phyloP scores from a whole-genome alignment of 1,140 invertebrate genomes.

The Caenorhabditis inopinata region DNA sequence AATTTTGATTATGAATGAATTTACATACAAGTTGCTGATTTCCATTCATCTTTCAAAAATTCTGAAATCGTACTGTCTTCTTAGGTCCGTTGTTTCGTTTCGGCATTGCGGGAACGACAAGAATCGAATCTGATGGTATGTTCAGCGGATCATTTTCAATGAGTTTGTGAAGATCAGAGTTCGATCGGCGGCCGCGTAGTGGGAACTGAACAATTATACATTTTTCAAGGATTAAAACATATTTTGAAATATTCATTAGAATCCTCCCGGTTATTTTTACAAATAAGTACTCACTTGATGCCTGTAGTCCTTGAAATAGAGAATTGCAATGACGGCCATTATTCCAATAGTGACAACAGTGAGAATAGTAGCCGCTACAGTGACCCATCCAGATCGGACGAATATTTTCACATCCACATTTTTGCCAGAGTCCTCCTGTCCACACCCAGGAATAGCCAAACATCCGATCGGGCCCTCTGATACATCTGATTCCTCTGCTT shows the following conservation, averaged over 20 bases:
- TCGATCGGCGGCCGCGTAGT: not conserved
- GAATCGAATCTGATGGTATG: not conserved
- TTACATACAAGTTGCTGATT: not conserved
- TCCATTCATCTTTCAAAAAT: not conserved
- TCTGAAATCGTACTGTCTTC: slow-evolving; percentile 19
- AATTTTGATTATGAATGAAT: not conserved
- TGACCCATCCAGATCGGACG: slow-evolving; percentile 1
- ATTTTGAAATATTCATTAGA: no score
- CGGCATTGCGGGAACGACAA: not conserved
- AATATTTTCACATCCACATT: not conserved
- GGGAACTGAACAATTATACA: no score
- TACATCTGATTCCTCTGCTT: slow-evolving; percentile 52
- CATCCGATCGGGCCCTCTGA: slow-evolving; percentile 56
- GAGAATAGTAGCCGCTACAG: slow-evolving; percentile 11
- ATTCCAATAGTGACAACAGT: slow-evolving; percentile 29
- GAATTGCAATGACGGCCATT: slow-evolving; percentile 27
- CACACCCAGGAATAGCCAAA: slow-evolving; percentile 39
- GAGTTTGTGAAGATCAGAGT: slow-evolving; percentile 30
- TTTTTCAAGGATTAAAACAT: no score
- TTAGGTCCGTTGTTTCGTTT: not conserved
- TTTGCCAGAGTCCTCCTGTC: not conserved
- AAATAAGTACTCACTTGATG: slow-evolving; percentile 5
- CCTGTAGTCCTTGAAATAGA: slow-evolving; percentile 30
- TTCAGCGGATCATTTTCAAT: slow-evolving; percentile 28
- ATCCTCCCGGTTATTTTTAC: no score